phyloP scores from a whole-genome alignment of 2,888 invertebrate species.

The Malthinus flaveolus region DNA sequence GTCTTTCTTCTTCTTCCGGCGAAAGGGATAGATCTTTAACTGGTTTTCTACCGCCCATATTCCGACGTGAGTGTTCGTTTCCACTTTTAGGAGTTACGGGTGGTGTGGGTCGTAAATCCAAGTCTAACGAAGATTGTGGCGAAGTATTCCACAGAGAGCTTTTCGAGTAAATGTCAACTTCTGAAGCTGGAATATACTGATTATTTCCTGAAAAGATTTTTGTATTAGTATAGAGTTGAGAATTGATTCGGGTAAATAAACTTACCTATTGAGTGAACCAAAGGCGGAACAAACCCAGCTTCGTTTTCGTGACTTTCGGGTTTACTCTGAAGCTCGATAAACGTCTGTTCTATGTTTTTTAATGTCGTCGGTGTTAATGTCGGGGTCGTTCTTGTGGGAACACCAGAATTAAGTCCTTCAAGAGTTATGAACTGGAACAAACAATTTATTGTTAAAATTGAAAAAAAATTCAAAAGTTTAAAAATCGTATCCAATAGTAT shows the following conservation, averaged over 20 bases:
- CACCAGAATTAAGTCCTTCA: conserved; percentile 85
- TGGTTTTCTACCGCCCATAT: conserved; percentile 85
- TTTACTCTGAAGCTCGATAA: conserved; percentile 81
- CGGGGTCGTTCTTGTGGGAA: conserved; percentile 90
- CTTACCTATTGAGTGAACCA: conserved; percentile 57
- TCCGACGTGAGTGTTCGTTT: conserved; percentile 60
- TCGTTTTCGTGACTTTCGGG: conserved; percentile 77
- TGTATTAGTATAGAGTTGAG: neutral
- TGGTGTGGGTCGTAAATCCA: conserved; percentile 48
- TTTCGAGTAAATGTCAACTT: conserved; percentile 44
- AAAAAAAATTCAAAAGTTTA: conserved; percentile 7
- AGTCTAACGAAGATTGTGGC: conserved; percentile 47
- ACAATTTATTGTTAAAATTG: conserved; percentile 33
- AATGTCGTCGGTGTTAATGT: conserved; percentile 93
- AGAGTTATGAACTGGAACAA: conserved; percentile 77
- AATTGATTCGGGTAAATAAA: conserved; percentile 1
- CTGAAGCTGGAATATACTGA: conserved; percentile 53
- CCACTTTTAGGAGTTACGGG: conserved; percentile 41
- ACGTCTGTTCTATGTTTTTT: conserved; percentile 89
- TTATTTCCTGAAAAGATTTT: conserved; percentile 48
- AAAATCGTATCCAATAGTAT: neutral
- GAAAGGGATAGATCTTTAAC: conserved; percentile 74
- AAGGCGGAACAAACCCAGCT: conserved; percentile 91
- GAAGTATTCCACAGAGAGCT: conserved; percentile 47
- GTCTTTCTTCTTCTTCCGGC: conserved; percentile 91